Base-by-base conservation (phyloP, 1,140 invertebrate genomes). In the Meloidogyne chitwoodi region DNA sequence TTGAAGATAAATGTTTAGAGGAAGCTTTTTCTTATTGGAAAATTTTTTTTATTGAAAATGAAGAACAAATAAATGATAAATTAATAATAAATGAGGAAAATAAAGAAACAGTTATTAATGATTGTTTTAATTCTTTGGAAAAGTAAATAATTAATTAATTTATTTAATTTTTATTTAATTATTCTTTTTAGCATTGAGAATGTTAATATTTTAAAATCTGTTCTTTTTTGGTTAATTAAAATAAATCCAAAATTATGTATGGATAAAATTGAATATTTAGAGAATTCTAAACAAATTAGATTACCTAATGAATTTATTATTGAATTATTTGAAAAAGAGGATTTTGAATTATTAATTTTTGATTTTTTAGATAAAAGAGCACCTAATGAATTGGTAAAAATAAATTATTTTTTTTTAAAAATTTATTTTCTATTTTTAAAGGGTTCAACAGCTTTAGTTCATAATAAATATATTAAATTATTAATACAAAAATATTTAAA, bases 211-310 rank as follows among this genome's bases (percentile, higher is more conserved):
- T 63, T 73, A 24, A 64, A 29, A 34, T n/a, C 24, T 29, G 10
- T 61, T 6, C 56, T 73, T 26, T 19, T 22, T 8, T 73, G 71
- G 71, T 34, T 73, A 22, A 64, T 73, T 31, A 22, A 1, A 63
- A 16, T 73, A 64, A 63, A 73, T 31, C 16, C 71, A 26, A 6
- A 1, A 26, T 27, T 63, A 24, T 73, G 71, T 38, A 73, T 73
- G 71, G 71, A 73, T 26, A 64, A 61, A 34, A 63, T 73, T 16
- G 56, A 73, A 22, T 61, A 61, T 38, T 63, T 73, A 34, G 71
- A 73, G 29, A 44, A 38, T 27, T 22, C 12, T 24, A 63, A 63
- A 41, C 22, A 24, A 29, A 64, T 41, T 24, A 73, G 34, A 73
- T 56, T 27, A 26, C 24, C 26, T 26, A 29, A 22, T 14, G 56